phyloP scores from a whole-genome alignment of 1,140 invertebrate genomes.

The Dreissena polymorpha region DNA sequence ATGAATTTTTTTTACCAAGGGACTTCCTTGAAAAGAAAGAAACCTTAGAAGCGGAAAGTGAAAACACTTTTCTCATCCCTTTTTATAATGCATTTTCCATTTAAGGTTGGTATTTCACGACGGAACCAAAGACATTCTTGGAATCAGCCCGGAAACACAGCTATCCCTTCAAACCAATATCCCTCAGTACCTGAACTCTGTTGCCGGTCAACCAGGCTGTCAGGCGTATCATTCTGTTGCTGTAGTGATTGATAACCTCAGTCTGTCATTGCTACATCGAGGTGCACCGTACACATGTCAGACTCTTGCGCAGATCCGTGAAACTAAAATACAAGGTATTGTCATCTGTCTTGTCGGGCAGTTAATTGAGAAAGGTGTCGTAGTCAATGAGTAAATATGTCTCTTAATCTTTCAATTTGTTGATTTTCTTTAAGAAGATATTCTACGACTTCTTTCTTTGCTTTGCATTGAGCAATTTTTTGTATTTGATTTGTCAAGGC shows the following conservation, averaged over 20 bases:
- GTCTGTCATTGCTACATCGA: constrained; percentile 37
- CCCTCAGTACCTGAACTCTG: constrained; percentile 18
- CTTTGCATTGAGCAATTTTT: too few species aligned
- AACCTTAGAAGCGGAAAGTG: too few species aligned
- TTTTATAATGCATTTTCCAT: constrained; percentile 8
- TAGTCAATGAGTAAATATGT: too few species aligned
- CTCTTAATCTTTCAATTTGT: too few species aligned
- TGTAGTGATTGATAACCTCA: constrained; percentile 50
- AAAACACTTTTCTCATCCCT: too few species aligned
- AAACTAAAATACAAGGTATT: constrained; percentile 44
- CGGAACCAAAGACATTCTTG: constrained; percentile 28
- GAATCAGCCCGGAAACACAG: constrained; percentile 8
- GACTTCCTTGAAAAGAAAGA: too few species aligned
- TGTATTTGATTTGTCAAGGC: too few species aligned
- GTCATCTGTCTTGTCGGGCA: neutral
- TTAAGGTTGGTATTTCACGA: constrained; percentile 39
- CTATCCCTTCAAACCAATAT: constrained; percentile 40
- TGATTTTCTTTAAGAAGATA: too few species aligned
- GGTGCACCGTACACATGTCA: constrained; percentile 48
- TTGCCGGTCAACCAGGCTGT: neutral
- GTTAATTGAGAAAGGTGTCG: too few species aligned
- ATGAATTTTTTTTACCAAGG: too few species aligned
- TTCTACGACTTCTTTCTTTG: too few species aligned
- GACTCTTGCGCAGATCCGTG: constrained; percentile 16
- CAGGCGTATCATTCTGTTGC: constrained; percentile 39